Percentiles rank a stretch among this genome's conserved stretches.
Conservation (phyloP, 2,113 vertebrate species). For the Okapia johnstoni region DNA sequence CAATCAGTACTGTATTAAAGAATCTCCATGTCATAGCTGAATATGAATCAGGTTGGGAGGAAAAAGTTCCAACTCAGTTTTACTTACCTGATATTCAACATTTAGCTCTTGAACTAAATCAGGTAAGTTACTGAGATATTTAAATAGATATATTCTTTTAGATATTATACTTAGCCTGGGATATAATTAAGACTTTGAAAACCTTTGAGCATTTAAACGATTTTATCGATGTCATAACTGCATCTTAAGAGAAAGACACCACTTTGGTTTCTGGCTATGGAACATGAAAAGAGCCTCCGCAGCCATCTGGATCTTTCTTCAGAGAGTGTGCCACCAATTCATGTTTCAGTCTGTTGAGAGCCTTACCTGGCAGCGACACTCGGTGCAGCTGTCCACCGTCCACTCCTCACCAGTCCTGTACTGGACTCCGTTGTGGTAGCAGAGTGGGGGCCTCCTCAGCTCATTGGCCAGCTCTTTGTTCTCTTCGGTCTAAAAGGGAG, state of each 20-base stretch:
- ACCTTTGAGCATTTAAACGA: constrained; percentile 19
- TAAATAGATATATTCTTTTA: constrained; percentile 9
- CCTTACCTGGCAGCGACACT: constrained; percentile 96
- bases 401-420: constrained; percentile 92
- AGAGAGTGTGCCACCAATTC: neutral
- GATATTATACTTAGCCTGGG: neutral
- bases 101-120: constrained; percentile 23
- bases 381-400: constrained; percentile 96
- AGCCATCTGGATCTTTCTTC: neutral
- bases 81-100: constrained; percentile 50
- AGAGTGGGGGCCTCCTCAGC: constrained; percentile 82
- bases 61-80: neutral
- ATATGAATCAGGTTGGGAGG: neutral
- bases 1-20: neutral
- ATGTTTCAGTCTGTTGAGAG: neutral
- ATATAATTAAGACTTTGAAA: constrained; percentile 22
- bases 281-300: neutral
- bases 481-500: constrained; percentile 81
- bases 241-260: neutral
- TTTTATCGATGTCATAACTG: neutral
- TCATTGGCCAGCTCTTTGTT: constrained; percentile 80
- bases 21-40: neutral
- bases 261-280: neutral
- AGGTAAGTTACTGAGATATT: neutral
- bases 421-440: constrained; percentile 90